phyloP scores from a whole-genome alignment of 2,113 vertebrate genomes.

The Alexandromys fortis region DNA sequence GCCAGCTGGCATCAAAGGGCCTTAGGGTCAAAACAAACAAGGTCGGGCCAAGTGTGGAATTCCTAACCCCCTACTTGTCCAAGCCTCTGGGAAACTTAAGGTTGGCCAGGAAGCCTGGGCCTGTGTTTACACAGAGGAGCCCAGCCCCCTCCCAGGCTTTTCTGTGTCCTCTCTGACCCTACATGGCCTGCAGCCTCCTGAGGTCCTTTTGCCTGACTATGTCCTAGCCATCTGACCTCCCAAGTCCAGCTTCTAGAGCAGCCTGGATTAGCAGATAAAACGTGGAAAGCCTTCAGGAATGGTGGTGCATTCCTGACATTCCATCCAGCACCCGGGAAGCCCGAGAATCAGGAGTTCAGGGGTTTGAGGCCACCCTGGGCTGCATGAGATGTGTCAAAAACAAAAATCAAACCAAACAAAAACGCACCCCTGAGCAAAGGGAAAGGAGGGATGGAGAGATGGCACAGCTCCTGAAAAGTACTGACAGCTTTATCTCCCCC shows the following conservation, averaged over 20 bases:
- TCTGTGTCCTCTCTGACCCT: not conserved
- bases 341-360: not conserved
- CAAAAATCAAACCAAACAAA: not conserved
- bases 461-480: not conserved
- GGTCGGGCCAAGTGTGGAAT: not conserved
- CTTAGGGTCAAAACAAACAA: not conserved
- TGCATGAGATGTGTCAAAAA: not conserved
- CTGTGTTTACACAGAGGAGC: not conserved
- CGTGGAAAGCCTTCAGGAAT: not conserved
- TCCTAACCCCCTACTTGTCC: not conserved
- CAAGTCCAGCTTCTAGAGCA: fast-evolving
- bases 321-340: not conserved
- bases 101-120: not conserved
- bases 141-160: not conserved
- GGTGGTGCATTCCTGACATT: not conserved
- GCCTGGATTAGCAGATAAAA: not conserved
- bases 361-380: not conserved
- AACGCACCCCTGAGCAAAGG: not conserved
- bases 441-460: too few species aligned
- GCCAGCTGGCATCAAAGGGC: conserved; percentile 51
- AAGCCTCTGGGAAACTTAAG: not conserved
- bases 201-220: not conserved
- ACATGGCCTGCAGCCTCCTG: too few species aligned
- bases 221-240: not conserved
- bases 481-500: not conserved